Evolutionary conservation across 2,888 invertebrate genomes (phyloP), one percentile per base, ranked within the genome.

Genomic region (Geophilus truncorum): DNA sequence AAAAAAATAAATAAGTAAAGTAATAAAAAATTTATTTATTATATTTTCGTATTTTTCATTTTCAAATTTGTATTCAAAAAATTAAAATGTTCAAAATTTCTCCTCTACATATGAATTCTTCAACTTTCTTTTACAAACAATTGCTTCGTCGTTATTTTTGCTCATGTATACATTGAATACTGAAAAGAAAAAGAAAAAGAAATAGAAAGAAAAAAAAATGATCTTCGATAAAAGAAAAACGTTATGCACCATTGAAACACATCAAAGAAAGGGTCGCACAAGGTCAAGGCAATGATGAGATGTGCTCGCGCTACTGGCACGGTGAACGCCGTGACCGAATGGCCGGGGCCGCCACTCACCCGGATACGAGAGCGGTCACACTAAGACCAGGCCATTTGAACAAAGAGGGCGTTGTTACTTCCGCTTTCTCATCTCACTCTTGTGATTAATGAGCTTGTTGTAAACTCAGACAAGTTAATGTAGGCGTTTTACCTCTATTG

Each of bases 291-390:
- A 32, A 36, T 32, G 77, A 36, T 77, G 77, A 36, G 34, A 30
- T 77, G 77, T 77, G 32, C 36, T 9, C 32, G 77, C 36, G 36
- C 32, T 77, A 77, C 77, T 77, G 77, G 77, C 77, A 77, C 77
- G 77, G 77, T 77, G 77, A 77, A 77, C 32, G 77, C 36, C 34
- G 77, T 77, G 77, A 77, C 77, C 77, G 77, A 77, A 77, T 77
- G 77, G 21, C 77, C 77, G 34, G 34, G 77, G 36, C 77, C 77
- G 32, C 77, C 32, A 36, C 32, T 36, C 34, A 77, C 32, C 77
- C 77, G 77, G 77, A 77, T 77, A 70, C 70, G 70, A 70, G 70
- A 70, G 70, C 70, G 70, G 70, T 70, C 70, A 70, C n/a, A 70
- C 70, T 70, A 28, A 70, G 70, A 70, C 70, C 70, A 70, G 70